Evolutionary conservation across 2,888 invertebrate genomes (phyloP), one percentile per base, ranked within the genome.

Genomic region (Chalcosyrphus nemorum): DNA sequence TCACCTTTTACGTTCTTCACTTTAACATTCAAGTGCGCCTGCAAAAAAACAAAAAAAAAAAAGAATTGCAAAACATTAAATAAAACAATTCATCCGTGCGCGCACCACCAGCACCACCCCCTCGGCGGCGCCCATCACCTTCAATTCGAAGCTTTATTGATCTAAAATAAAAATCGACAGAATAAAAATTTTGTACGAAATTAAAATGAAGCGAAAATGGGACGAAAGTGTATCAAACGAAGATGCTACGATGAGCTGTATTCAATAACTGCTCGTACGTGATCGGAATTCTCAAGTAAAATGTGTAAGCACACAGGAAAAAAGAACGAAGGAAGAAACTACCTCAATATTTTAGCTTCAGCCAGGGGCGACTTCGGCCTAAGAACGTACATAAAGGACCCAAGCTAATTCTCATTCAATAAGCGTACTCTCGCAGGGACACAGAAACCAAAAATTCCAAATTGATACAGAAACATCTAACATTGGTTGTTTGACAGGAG

Each of bases 261-360:
- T 84, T 84, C 82, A 84, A 84, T 84, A 84, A 84, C 82, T 84
- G 82, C 74, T 38, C 54, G 72, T 32, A 84, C 82, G 82, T 84
- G 82, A 68, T 74, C 56, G 21, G 80, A 74, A 84, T n/a, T 84
- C 63, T 63, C 52, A 41, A 82, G 27, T 35, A 41, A 45, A 38
- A n/a, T n/a, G 29, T 19, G 38, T 4, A 13, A 54, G 52, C 38
- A 54, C 72, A 56, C 71, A 71, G n/a, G n/a, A n/a, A n/a, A n/a
- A n/a, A n/a, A n/a, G n/a, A n/a, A n/a, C n/a, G n/a, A n/a, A n/a
- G n/a, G n/a, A n/a, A 54, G 57, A 43, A 56, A 47, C 76, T 38
- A 72, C 77, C 81, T 76, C 77, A 77, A 82, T 77, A 82, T 77
- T 72, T 82, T 57, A 82, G 43, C 61, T 54, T 21, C 50, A 61